A percentile compares a stretch with the other conserved stretches of the same genome.
These are phyloP conservation scores for Tiphia femorata DNA, from an alignment of 2,888 invertebrate species.

Conservation along the genomic window DNA sequence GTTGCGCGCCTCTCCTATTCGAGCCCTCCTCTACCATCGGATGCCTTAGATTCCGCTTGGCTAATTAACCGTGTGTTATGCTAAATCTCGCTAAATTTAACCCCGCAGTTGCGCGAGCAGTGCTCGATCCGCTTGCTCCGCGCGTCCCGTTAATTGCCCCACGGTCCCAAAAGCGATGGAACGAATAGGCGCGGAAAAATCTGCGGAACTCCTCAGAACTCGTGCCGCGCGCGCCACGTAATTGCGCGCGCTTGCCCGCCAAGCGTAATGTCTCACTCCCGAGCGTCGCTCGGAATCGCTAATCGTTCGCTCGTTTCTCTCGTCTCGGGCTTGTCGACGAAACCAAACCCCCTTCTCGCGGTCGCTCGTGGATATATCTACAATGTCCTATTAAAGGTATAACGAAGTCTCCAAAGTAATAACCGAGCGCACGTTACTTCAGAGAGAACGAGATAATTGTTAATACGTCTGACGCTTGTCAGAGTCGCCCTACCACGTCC, in stretches of 20 bases:
- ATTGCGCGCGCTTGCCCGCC: conserved; percentile 37
- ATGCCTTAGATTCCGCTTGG: conserved; percentile 64
- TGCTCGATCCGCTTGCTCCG: conserved; percentile 14
- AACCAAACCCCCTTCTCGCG: too few species aligned
- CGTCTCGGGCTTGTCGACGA: background rate
- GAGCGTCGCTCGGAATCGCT: conserved; percentile 50
- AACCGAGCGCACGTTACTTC: too few species aligned
- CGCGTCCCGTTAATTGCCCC: conserved; percentile 45
- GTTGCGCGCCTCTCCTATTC: conserved; percentile 19
- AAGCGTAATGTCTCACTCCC: conserved; percentile 60
- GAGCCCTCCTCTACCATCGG: conserved; percentile 28
- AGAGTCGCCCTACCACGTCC: too few species aligned
- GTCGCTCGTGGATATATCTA: too few species aligned
- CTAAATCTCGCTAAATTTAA: conserved; percentile 64
- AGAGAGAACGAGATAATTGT: too few species aligned
- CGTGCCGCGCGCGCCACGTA: conserved; percentile 30
- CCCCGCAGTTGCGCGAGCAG: conserved; percentile 25
- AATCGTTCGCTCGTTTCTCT: conserved; percentile 37
- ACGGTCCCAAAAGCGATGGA: conserved; percentile 33
- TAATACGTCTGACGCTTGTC: too few species aligned
- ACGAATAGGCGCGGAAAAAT: conserved; percentile 41
- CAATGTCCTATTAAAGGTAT: too few species aligned
- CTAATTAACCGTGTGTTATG: conserved; percentile 68
- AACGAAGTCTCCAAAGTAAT: too few species aligned
- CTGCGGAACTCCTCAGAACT: conserved; percentile 35